Conservation (phyloP, 2,888 invertebrate genomes). For the Bellardia bayeri region DNA sequence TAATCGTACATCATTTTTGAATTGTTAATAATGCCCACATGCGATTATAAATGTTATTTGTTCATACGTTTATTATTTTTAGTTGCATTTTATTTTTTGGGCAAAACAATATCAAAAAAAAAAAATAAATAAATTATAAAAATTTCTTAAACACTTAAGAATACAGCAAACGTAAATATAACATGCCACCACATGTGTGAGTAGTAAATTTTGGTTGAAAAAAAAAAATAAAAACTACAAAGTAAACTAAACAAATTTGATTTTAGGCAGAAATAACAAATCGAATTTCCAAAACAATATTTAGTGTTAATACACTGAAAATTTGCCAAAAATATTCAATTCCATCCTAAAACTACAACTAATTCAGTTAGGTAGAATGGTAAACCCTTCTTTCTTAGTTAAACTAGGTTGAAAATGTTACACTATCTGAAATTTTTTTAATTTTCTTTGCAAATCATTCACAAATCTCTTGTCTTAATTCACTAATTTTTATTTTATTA, state of each 20-base stretch:
- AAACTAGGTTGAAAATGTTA: too few species aligned
- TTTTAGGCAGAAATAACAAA: conserved; percentile 22
- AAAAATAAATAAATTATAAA: conserved; percentile 19
- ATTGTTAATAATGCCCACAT: conserved; percentile 60
- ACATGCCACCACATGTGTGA: neutral
- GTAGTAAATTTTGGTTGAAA: conserved; percentile 1
- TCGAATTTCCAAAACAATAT: conserved; percentile 3
- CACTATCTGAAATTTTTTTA: too few species aligned
- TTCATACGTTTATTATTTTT: conserved; percentile 15
- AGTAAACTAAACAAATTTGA: conserved; percentile 14
- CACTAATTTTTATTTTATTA: too few species aligned
- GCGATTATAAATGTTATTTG: conserved; percentile 35
- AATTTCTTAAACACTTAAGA: conserved; percentile 1
- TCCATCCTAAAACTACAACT: too few species aligned
- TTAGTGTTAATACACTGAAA: too few species aligned
- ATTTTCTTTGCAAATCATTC: too few species aligned
- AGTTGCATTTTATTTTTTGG: neutral
- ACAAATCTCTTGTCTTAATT: too few species aligned
- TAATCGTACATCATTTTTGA: conserved; percentile 59
- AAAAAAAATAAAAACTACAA: neutral
- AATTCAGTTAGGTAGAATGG: too few species aligned
- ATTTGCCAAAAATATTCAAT: too few species aligned
- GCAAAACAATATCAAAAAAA: neutral
- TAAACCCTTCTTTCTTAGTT: too few species aligned
- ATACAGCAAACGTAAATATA: neutral